Conservation (phyloP, 2,888 invertebrate species). For the Tipula helvola region DNA sequence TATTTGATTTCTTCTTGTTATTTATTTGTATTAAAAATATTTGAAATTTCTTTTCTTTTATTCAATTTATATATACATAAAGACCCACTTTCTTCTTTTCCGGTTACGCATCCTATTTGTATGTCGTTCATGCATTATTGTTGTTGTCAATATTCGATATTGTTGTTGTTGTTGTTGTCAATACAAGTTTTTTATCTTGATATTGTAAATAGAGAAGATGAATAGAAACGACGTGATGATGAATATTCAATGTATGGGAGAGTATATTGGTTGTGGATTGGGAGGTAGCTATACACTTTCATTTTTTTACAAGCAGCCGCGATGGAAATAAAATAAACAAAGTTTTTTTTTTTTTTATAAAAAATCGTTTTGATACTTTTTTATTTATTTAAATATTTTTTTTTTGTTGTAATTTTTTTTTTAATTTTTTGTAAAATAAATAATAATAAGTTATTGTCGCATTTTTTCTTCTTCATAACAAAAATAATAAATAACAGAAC, state of each 20-base stretch:
- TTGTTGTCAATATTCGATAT: not conserved
- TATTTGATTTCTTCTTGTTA: not conserved
- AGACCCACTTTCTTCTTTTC: constrained; percentile 12
- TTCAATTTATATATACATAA: not conserved
- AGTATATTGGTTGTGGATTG: not conserved
- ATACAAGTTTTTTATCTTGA: not conserved
- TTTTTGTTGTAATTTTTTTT: not conserved
- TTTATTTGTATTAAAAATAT: not conserved
- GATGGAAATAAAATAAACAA: not conserved
- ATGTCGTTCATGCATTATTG: not conserved
- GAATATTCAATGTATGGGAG: not conserved
- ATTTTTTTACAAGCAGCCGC: not conserved
- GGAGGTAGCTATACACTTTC: not conserved
- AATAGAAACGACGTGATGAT: not conserved
- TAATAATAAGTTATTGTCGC: not conserved
- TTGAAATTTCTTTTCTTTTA: not conserved
- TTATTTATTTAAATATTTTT: not conserved
- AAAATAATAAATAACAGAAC: not conserved
- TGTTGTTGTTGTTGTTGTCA: not conserved
- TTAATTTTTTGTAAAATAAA: not conserved
- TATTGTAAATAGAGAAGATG: not conserved
- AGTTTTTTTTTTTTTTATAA: not conserved
- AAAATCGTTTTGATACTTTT: not conserved
- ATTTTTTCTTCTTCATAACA: not conserved
- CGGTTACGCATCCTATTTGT: constrained; percentile 9